Percentiles rank a stretch among this genome's conserved stretches.
phyloP scores from a whole-genome alignment of 2,888 invertebrate species.

The Drosophila pseudotakahashii region DNA sequence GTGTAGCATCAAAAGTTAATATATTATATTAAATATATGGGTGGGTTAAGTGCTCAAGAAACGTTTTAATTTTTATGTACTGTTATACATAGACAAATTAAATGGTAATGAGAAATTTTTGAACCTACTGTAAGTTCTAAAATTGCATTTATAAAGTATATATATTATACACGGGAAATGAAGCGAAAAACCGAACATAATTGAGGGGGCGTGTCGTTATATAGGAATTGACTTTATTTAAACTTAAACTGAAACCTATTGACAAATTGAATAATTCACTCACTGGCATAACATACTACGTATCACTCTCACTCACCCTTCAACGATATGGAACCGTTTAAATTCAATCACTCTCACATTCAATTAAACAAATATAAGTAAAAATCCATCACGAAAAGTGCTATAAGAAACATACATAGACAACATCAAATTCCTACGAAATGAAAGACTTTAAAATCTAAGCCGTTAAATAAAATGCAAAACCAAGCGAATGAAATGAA shows the following conservation, averaged over 20 bases:
- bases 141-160: slow-evolving; percentile 77
- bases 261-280: slow-evolving; percentile 36
- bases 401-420: slow-evolving; percentile 66
- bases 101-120: slow-evolving; percentile 65
- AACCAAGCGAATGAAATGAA: slow-evolving; percentile 34
- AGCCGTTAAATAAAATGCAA: slow-evolving; percentile 67
- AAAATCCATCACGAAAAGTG: slow-evolving; percentile 64
- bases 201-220: slow-evolving; percentile 59
- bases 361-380: slow-evolving; percentile 14
- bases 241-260: slow-evolving; percentile 51
- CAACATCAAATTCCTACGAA: slow-evolving; percentile 83
- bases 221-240: slow-evolving; percentile 76
- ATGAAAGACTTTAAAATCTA: slow-evolving; percentile 83
- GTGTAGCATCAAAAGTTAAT: slow-evolving; percentile 61
- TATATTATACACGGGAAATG: slow-evolving; percentile 48
- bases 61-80: slow-evolving; percentile 71
- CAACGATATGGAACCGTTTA: slow-evolving; percentile 55
- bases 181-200: slow-evolving; percentile 34
- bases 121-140: slow-evolving; percentile 79
- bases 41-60: slow-evolving; percentile 66
- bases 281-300: slow-evolving; percentile 22
- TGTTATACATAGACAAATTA: slow-evolving; percentile 57
- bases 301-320: slow-evolving; percentile 7
- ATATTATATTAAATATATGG: slow-evolving; percentile 43
- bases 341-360: slow-evolving; percentile 36